Evolutionary conservation across 1,140 invertebrate species (phyloP), one percentile per base, ranked within the genome.

Genomic region (Brachionus manjavacas): DNA sequence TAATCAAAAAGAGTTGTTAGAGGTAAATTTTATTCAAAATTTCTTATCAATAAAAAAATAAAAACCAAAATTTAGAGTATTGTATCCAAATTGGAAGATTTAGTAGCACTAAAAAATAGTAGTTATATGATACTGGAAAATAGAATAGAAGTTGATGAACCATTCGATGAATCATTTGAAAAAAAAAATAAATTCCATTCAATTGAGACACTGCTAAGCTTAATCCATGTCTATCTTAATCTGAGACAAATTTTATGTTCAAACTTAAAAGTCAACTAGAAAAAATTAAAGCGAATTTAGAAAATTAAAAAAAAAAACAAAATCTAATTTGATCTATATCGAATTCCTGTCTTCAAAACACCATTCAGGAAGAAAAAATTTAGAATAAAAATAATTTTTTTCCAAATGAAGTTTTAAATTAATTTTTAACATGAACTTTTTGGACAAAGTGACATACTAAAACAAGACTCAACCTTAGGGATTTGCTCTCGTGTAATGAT

Each of bases 171-270:
- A 25, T n/a, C 16, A 25, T 28, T 25, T 3, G 31, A 25, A 4
- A 31, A 76, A 25, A 25, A 20, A 28, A 49, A 31, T 76, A 31
- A 49, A 49, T 76, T 76, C 14, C 25, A 76, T 12, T 76, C 72
- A 12, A 76, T 76, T 6, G 41, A 76, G 11, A 76, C 72, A 25
- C n/a, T 76, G 41, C 25, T 49, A 25, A 76, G 49, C 41, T 46
- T 76, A 76, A 25, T 76, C 41, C 41, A 76, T 9, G 49, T 76
- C 25, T 76, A 76, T 49, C 14, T 76, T 25, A 76, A 76, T 76
- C 46, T 76, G 14, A 76, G 72, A 76, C 16, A 76, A 46, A n/a
- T 25, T 52, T 76, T 49, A 8, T 76, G 20, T 49, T 74, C 70
- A 31, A 41, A 74, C n/a, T 23, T 74, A 16, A 74, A 74, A 74